A percentile compares a stretch with the other conserved stretches of the same genome.
Evolutionary conservation across 2,113 vertebrate species (phyloP).

Genomic region (Hyla sarda): DNA sequence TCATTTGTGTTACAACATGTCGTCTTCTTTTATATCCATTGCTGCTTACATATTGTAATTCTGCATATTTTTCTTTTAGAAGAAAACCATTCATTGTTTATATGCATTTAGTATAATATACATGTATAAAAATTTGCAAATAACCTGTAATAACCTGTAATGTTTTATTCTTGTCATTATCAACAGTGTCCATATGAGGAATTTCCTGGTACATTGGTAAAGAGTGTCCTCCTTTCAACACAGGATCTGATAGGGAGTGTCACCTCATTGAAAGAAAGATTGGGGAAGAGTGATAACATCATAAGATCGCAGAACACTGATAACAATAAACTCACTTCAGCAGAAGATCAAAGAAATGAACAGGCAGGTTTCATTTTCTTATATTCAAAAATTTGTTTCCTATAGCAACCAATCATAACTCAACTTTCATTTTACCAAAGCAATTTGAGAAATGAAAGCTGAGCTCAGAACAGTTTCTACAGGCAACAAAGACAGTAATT

Average conservation of each 20-base stretch:
- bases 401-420: too few relatives aligned
- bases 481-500: too few relatives aligned
- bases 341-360: neutral
- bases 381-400: too few relatives aligned
- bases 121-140: neutral
- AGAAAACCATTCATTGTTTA: neutral
- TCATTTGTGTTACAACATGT: neutral
- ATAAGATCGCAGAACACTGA: neutral
- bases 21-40: neutral
- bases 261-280: neutral
- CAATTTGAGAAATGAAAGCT: too few relatives aligned
- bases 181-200: neutral
- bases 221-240: slow-evolving; percentile 26
- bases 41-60: too few relatives aligned
- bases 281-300: neutral
- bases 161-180: neutral
- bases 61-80: neutral
- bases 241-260: slow-evolving; percentile 28
- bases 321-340: neutral
- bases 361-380: neutral
- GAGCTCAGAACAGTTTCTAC: too few relatives aligned
- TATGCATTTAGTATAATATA: neutral
- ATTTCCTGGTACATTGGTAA: slow-evolving; percentile 1
- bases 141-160: too few relatives aligned
- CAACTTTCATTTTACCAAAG: too few relatives aligned